Percentiles rank a stretch among this genome's conserved stretches.
phyloP scores from a whole-genome alignment of 2,888 invertebrate species.

The Argyra leucocephala region DNA sequence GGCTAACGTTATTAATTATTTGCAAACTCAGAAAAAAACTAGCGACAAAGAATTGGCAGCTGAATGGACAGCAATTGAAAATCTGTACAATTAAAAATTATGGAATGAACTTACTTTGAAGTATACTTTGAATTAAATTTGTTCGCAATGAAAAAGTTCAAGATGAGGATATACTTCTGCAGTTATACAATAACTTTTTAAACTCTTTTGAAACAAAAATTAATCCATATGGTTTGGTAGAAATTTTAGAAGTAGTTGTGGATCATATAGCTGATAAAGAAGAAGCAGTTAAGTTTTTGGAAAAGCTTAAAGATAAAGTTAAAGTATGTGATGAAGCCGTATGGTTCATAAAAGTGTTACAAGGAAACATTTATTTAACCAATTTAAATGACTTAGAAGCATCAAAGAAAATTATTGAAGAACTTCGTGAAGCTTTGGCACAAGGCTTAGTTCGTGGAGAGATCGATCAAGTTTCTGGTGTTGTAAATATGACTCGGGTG shows the following conservation, averaged over 20 bases:
- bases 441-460: constrained; percentile 87
- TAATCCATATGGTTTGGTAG: constrained; percentile 83
- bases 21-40: constrained; percentile 65
- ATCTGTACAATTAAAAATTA: constrained; percentile 84
- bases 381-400: constrained; percentile 67
- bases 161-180: constrained; percentile 65
- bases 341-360: constrained; percentile 58
- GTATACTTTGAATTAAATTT: constrained; percentile 63
- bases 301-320: constrained; percentile 79
- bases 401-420: constrained; percentile 77
- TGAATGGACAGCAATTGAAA: constrained; percentile 84
- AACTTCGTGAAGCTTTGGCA: constrained; percentile 79
- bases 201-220: constrained; percentile 91
- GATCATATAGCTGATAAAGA: constrained; percentile 70
- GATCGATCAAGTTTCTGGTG: constrained; percentile 77
- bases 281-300: constrained; percentile 77
- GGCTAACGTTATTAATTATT: constrained; percentile 58
- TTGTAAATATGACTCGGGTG: constrained; percentile 67
- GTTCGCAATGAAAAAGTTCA: constrained; percentile 70
- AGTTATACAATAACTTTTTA: constrained; percentile 85
- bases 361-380: constrained; percentile 70
- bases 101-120: constrained; percentile 94
- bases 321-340: constrained; percentile 77
- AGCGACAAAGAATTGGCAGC: constrained; percentile 66
- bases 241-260: constrained; percentile 70